phyloP scores from a whole-genome alignment of 2,797 vertebrate species.

The Eulemur mongoz region DNA sequence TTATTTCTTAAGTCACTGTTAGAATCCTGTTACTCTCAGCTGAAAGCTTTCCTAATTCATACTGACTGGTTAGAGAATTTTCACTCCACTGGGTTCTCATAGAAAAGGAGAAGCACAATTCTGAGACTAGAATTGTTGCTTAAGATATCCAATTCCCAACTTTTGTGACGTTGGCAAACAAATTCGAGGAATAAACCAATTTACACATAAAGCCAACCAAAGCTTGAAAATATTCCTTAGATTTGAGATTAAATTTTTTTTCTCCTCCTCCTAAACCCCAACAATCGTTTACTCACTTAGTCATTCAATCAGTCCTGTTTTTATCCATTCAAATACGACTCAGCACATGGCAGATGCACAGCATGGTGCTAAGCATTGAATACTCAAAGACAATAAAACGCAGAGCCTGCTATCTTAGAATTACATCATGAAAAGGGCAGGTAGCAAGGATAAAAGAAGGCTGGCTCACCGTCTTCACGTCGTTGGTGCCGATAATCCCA shows the following conservation, averaged over 20 bases:
- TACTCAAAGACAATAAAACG: background rate
- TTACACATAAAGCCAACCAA: background rate
- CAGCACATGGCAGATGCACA: background rate
- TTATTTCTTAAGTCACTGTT: conserved; percentile 1
- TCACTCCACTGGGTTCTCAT: background rate
- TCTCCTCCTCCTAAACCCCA: background rate
- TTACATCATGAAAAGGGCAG: background rate
- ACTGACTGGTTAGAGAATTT: background rate
- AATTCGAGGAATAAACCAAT: background rate
- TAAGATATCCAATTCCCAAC: background rate
- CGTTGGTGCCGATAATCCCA: conserved; percentile 92
- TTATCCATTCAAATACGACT: background rate
- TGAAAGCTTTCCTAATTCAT: background rate
- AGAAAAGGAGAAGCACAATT: conserved; percentile 30
- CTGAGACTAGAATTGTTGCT: background rate
- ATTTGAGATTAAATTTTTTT: background rate
- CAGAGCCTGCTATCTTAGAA: background rate
- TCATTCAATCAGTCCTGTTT: background rate
- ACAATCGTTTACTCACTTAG: background rate
- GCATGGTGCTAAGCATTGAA: background rate
- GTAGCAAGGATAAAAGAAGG: accelerated
- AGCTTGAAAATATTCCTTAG: background rate
- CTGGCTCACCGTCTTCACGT: conserved; percentile 92
- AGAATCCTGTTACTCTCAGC: conserved; percentile 14
- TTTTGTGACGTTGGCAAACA: background rate